Evolutionary conservation across 37 sponge, comb jelly and placozoan species (phyloP).

Genomic region (Trichoplax adhaerens): DNA sequence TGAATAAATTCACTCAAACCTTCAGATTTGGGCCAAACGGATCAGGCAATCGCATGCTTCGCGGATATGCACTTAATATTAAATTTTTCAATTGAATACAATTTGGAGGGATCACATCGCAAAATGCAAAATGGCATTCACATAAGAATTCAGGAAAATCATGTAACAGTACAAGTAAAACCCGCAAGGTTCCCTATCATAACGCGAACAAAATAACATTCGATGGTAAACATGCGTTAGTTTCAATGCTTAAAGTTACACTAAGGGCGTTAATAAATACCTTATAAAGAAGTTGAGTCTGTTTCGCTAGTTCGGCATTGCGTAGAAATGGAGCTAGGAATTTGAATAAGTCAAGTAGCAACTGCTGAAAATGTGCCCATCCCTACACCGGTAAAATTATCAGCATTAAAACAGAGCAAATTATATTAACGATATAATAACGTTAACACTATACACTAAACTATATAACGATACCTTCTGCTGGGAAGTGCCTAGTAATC

Average conservation of each 20-base stretch:
- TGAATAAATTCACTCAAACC: constrained; percentile 15
- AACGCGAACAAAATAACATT: background rate
- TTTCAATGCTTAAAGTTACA: background rate
- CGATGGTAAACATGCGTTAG: background rate
- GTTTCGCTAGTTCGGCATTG: constrained; percentile 87
- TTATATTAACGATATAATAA: background rate
- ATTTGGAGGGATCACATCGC: constrained; percentile 98
- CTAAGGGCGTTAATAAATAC: constrained; percentile 9
- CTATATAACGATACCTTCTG: constrained; percentile 32
- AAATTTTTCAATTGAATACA: constrained; percentile 98
- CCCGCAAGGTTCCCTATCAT: constrained; percentile 77
- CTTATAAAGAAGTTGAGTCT: constrained; percentile 85
- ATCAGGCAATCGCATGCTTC: constrained; percentile 97
- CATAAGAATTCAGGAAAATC: constrained; percentile 99
- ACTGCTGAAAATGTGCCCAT: constrained; percentile 89
- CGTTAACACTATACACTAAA: background rate
- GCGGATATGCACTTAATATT: constrained; percentile 94
- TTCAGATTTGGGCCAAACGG: constrained; percentile 98
- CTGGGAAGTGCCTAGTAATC: constrained; percentile 75
- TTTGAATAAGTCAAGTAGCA: constrained; percentile 84
- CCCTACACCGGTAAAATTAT: constrained; percentile 38
- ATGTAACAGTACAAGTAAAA: constrained; percentile 89
- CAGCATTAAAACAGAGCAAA: background rate
- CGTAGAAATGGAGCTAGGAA: constrained; percentile 94
- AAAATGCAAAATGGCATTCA: constrained; percentile 97